These are phyloP conservation scores for Lophius piscatorius DNA, from an alignment of 2,113 vertebrate genomes.

Conservation along the genomic window DNA sequence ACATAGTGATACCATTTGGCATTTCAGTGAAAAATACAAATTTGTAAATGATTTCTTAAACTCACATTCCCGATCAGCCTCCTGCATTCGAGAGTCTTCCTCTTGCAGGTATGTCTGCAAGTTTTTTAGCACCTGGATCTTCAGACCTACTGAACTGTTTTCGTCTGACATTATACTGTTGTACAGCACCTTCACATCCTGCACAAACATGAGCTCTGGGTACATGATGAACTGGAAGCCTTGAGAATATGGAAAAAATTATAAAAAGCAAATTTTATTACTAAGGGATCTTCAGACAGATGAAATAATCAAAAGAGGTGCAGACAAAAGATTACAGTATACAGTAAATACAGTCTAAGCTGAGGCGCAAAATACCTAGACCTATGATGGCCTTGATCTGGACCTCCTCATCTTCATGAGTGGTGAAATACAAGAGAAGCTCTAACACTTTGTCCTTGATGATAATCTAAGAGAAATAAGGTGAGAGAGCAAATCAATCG, in stretches of 20 bases:
- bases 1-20: too few relatives aligned
- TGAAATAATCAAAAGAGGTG: neutral
- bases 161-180: constrained; percentile 92
- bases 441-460: constrained; percentile 99
- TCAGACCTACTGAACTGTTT: constrained; percentile 87
- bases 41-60: constrained; percentile 30
- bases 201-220: constrained; percentile 94
- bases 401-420: constrained; percentile 96
- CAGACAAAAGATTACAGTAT: neutral
- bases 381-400: constrained; percentile 98
- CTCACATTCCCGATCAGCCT: constrained; percentile 97
- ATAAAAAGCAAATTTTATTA: neutral
- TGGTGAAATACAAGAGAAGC: constrained; percentile 96
- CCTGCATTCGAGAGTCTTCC: constrained; percentile 97
- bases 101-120: constrained; percentile 97
- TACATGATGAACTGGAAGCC: constrained; percentile 98
- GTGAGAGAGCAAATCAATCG: neutral
- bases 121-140: constrained; percentile 98
- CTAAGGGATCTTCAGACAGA: neutral
- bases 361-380: constrained; percentile 82
- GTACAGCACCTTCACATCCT: constrained; percentile 95
- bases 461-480: constrained; percentile 82
- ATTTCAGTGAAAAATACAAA: neutral
- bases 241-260: constrained; percentile 53
- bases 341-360: constrained; percentile 3